Base-by-base conservation (phyloP, 37 sponge, comb jelly and placozoan genomes). In the Diacarnus erythraeanus region DNA sequence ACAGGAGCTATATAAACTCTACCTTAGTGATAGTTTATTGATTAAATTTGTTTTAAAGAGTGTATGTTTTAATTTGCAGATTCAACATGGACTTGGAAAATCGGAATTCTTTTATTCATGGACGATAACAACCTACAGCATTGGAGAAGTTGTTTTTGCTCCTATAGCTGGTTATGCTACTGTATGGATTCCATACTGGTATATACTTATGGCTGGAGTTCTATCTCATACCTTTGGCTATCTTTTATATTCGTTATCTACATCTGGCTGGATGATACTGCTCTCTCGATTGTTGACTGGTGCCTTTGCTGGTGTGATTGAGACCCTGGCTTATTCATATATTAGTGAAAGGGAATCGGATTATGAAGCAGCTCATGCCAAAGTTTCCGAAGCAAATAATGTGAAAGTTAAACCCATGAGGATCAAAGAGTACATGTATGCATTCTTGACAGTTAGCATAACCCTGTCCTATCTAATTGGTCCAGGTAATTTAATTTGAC, bases 71-170 rank as follows among this genome's bases (percentile, higher is more conserved):
- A n/a, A n/a, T n/a, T n/a, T 61, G 15, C 58, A 78, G 78, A 42
- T 78, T 1, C 41, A 27, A 3, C 78, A 64, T 66, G 78, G 78
- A 26, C 68, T 78, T 2, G 78, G 78, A 3, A 29, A 42, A 39
- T 43, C 57, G 17, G 78, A 78, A 65, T 38, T 47, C 34, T 78
- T 78, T 43, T 78, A 78, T 43, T 64, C 78, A 1, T 78, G 78
- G 78, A 63, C 38, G 30, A 64, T 78, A 41, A 78, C 78, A 27
- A 34, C 64, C 6, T 78, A 61, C n/a, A 78, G 64, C 67, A 6
- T 78, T 42, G 78, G 78, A 20, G 78, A 61, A 20, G 67, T 78
- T 2, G 38, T 64, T 25, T 10, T 36, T 39, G 63, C 78, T 30
- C 78, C 64, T 1, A 0, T 65, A n/a, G 66, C 67, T 21, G 78